phyloP scores from a whole-genome alignment of 2,888 invertebrate species.

The Eulithis testata region DNA sequence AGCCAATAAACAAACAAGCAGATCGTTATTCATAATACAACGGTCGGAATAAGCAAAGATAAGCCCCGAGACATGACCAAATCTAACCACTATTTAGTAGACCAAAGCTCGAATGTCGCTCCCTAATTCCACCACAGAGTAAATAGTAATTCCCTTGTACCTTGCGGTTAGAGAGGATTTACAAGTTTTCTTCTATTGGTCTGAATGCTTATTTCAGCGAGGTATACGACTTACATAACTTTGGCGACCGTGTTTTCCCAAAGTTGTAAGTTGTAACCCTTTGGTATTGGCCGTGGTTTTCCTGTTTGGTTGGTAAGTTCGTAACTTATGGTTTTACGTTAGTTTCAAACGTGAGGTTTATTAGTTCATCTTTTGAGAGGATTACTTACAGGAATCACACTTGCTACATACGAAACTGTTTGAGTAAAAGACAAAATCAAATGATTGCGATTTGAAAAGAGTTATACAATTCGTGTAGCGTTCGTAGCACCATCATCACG shows the following conservation, averaged over 20 bases:
- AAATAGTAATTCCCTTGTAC: slow-evolving; percentile 48
- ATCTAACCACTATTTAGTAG: slow-evolving; percentile 56
- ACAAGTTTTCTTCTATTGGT: slow-evolving; percentile 77
- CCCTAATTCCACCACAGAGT: slow-evolving; percentile 49
- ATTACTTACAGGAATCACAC: slow-evolving; percentile 6
- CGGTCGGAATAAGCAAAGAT: slow-evolving; percentile 27
- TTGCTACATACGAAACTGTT: not conserved
- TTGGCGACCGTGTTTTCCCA: slow-evolving; percentile 57
- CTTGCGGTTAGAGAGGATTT: slow-evolving; percentile 75
- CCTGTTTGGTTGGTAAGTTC: slow-evolving; percentile 46
- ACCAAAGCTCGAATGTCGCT: slow-evolving; percentile 52
- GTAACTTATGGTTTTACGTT: slow-evolving; percentile 40
- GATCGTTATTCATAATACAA: slow-evolving; percentile 26
- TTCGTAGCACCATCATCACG: too few relatives aligned
- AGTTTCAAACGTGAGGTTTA: slow-evolving; percentile 32
- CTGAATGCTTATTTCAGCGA: slow-evolving; percentile 68
- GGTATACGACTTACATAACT: slow-evolving; percentile 57
- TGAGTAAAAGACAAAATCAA: too few relatives aligned
- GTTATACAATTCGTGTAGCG: too few relatives aligned
- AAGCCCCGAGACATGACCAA: slow-evolving; percentile 28
- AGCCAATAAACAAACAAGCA: slow-evolving; percentile 14
- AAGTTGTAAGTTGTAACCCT: slow-evolving; percentile 64
- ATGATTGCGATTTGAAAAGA: too few relatives aligned
- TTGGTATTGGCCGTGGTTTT: slow-evolving; percentile 63
- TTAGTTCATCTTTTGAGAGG: slow-evolving; percentile 22